Conservation (phyloP, 2,797 vertebrate genomes). For the Gobio occitaniae region DNA sequence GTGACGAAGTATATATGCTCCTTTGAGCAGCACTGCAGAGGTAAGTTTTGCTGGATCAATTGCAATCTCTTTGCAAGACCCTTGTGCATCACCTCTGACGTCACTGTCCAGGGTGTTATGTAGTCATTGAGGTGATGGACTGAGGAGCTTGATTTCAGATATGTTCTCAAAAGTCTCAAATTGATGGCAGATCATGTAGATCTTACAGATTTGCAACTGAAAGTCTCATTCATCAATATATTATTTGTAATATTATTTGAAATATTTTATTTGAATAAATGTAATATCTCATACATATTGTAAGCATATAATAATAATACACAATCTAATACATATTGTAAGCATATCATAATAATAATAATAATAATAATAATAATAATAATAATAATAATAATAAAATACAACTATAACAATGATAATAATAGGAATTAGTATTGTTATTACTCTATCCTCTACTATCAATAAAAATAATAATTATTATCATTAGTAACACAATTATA, state of each 20-base stretch:
- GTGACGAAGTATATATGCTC: background rate
- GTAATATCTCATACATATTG: background rate
- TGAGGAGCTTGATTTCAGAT: background rate
- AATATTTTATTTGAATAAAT: background rate
- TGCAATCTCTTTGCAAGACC: conserved; percentile 26
- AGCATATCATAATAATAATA: background rate
- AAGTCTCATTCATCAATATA: background rate
- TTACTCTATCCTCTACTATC: background rate
- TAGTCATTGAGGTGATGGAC: conserved; percentile 16
- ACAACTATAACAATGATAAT: background rate
- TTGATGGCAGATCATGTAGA: background rate
- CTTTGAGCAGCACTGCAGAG: conserved; percentile 36
- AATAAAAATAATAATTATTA: background rate
- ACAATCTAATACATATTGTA: too few species aligned
- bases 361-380: background rate
- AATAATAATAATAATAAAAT: background rate
- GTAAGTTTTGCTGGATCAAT: conserved; percentile 40
- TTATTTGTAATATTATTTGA: background rate
- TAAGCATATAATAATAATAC: background rate
- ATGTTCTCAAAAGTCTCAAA: background rate
- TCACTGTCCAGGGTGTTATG: conserved; percentile 19
- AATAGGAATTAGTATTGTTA: background rate
- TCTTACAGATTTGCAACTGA: background rate
- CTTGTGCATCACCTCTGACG: conserved; percentile 55
- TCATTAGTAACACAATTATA: background rate